A percentile compares a stretch with the other conserved stretches of the same genome.
Conservation (phyloP, 2,888 invertebrate species). For the Scaptomyza parva region DNA sequence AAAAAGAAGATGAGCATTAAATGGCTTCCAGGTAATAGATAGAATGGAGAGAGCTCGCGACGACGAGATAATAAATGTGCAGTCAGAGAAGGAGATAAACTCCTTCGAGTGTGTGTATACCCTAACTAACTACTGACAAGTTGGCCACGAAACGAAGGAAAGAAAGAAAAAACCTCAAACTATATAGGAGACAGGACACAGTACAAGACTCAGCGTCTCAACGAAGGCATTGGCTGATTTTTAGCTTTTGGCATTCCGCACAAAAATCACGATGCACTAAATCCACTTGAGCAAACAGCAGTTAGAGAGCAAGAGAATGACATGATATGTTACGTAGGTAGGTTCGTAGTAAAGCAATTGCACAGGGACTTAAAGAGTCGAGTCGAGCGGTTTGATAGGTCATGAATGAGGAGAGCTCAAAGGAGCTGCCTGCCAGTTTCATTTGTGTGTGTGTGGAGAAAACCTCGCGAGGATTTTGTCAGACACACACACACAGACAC, state of each 20-base stretch:
- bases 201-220: conserved; percentile 31
- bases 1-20: conserved; percentile 47
- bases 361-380: conserved; percentile 8
- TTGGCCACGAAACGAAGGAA: too few species aligned
- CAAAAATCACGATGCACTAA: conserved; percentile 75
- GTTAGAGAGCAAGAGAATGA: conserved; percentile 17
- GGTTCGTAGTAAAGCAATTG: not conserved
- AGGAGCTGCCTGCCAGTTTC: conserved; percentile 65
- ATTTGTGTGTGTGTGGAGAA: too few species aligned
- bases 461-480: conserved; percentile 50
- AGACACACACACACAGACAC: conserved; percentile 16
- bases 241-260: conserved; percentile 68
- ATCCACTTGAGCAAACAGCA: conserved; percentile 60
- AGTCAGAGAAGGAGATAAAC: conserved; percentile 73
- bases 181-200: conserved; percentile 5
- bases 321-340: not conserved
- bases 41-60: not conserved
- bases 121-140: conserved; percentile 42
- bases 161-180: conserved; percentile 1
- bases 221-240: conserved; percentile 73
- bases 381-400: conserved; percentile 11
- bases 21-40: conserved; percentile 73
- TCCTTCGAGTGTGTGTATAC: not conserved
- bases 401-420: conserved; percentile 63
- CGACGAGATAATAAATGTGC: conserved; percentile 77